phyloP scores from a whole-genome alignment of 2,797 vertebrate genomes.

The Chrysocyon brachyurus region DNA sequence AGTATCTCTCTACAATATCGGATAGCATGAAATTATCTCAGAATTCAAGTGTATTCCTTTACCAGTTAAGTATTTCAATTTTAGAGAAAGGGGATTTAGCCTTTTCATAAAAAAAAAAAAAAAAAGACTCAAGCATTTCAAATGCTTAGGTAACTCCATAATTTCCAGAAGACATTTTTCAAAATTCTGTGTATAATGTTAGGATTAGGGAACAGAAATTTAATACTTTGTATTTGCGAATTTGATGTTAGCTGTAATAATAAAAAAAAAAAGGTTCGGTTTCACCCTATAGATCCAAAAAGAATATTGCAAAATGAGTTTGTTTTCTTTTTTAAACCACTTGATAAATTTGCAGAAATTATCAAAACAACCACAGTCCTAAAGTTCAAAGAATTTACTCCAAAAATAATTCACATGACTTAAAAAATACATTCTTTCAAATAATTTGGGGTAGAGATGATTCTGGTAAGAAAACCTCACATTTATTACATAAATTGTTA shows the following conservation, averaged over 20 bases:
- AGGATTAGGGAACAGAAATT: background rate
- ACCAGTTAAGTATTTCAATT: constrained; percentile 22
- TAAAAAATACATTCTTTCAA: constrained; percentile 43
- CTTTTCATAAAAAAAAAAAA: background rate
- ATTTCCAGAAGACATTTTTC: constrained; percentile 47
- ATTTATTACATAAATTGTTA: constrained; percentile 74
- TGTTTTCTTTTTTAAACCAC: background rate
- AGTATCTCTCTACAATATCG: background rate
- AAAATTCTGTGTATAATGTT: constrained; percentile 1
- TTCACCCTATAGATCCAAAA: constrained; percentile 22
- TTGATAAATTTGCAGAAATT: background rate
- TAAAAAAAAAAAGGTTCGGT: background rate
- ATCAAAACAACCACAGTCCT: constrained; percentile 1
- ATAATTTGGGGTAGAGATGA: background rate
- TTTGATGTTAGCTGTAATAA: background rate
- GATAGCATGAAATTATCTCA: background rate
- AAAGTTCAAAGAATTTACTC: background rate
- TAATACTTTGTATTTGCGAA: constrained; percentile 28
- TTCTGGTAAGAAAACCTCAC: background rate
- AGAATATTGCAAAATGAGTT: background rate
- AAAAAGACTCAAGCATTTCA: background rate
- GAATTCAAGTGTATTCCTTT: constrained; percentile 54
- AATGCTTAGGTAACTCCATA: background rate
- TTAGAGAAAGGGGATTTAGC: background rate
- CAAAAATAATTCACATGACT: constrained; percentile 19